phyloP scores from a whole-genome alignment of 2,888 invertebrate species.

The Amitus sp. region DNA sequence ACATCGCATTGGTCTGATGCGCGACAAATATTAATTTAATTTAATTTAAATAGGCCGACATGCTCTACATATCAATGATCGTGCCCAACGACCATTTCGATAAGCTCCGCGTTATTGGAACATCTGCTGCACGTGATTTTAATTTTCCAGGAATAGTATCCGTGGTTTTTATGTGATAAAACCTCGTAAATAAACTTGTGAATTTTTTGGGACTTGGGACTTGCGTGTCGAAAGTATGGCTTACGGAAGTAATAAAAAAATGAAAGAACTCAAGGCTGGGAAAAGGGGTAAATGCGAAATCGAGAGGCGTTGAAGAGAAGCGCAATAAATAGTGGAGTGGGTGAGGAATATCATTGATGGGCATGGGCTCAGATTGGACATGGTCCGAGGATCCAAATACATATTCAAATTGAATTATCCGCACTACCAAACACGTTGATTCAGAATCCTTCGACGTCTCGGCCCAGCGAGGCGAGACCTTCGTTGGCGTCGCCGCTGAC shows the following conservation, averaged over 20 bases:
- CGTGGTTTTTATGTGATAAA: too few relatives aligned
- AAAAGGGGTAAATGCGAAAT: conserved; percentile 15
- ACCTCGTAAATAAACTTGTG: too few relatives aligned
- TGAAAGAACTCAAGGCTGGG: background rate
- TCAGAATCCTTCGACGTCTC: conserved; percentile 62
- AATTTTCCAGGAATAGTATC: too few relatives aligned
- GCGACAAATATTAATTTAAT: conserved; percentile 63
- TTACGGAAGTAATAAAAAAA: background rate
- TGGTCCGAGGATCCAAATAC: conserved; percentile 50
- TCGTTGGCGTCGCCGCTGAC: conserved; percentile 44
- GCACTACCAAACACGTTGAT: conserved; percentile 63
- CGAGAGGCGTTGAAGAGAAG: conserved; percentile 26
- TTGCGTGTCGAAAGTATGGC: too few relatives aligned
- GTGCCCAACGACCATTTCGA: conserved; percentile 27
- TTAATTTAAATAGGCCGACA: conserved; percentile 51
- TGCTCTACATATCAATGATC: conserved; percentile 34
- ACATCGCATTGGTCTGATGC: conserved; percentile 39
- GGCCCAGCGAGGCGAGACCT: conserved; percentile 38
- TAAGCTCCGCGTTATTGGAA: conserved; percentile 23
- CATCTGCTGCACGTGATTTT: conserved; percentile 22
- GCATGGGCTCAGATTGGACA: conserved; percentile 31
- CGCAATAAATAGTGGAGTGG: conserved; percentile 37
- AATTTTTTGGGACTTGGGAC: too few relatives aligned
- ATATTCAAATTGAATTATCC: conserved; percentile 66
- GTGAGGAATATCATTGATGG: conserved; percentile 29